phyloP scores from a whole-genome alignment of 2,888 invertebrate genomes.

The Lapara coniferarum region DNA sequence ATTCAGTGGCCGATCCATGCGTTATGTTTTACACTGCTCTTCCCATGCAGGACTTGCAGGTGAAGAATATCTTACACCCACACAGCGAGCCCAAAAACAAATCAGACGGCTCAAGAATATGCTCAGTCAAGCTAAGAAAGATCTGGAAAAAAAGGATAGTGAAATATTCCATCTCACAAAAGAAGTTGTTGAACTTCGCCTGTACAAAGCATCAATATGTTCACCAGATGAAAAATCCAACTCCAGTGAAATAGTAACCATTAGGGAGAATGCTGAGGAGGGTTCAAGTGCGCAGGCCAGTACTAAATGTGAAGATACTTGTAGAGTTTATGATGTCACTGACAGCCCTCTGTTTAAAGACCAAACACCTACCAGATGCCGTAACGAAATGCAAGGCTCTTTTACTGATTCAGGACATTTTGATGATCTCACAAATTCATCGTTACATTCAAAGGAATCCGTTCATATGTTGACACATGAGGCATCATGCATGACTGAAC shows the following conservation, averaged over 20 bases:
- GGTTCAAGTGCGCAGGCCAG: slow-evolving; percentile 60
- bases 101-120: slow-evolving; percentile 89
- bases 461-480: slow-evolving; percentile 83
- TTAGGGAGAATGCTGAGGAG: slow-evolving; percentile 86
- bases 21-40: slow-evolving; percentile 93
- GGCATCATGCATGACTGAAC: slow-evolving; percentile 78
- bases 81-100: slow-evolving; percentile 92
- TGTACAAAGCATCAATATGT: slow-evolving; percentile 91
- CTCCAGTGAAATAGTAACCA: slow-evolving; percentile 89
- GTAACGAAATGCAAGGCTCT: slow-evolving; percentile 88
- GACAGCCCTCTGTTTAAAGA: slow-evolving; percentile 78
- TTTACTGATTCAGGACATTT: slow-evolving; percentile 94
- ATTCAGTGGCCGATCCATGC: slow-evolving; percentile 87
- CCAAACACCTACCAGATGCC: slow-evolving; percentile 71
- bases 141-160: slow-evolving; percentile 91
- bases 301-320: slow-evolving; percentile 68
- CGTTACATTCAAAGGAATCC: slow-evolving; percentile 91
- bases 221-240: slow-evolving; percentile 92
- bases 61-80: slow-evolving; percentile 94
- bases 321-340: slow-evolving; percentile 74
- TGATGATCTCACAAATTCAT: slow-evolving; percentile 91
- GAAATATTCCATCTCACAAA: slow-evolving; percentile 90
- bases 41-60: slow-evolving; percentile 90
- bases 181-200: slow-evolving; percentile 90
- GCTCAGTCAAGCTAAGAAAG: slow-evolving; percentile 88